These are phyloP conservation scores for Lysiphlebus fabarum DNA, from an alignment of 1,140 invertebrate species.

Conservation along the genomic window DNA sequence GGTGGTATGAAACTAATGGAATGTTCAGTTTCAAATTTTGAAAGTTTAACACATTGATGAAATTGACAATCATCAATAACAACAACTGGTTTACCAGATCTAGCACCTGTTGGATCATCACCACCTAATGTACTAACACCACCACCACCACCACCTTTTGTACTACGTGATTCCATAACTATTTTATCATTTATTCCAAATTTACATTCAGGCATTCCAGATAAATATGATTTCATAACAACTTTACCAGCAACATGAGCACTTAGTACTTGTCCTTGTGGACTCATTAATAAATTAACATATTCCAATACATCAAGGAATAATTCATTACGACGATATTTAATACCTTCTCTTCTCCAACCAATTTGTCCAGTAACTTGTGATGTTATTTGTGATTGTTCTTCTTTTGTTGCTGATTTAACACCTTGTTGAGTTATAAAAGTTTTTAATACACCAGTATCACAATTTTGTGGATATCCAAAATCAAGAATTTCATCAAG, in stretches of 20 bases:
- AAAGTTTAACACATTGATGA: conserved; percentile 99
- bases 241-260: conserved; percentile 98
- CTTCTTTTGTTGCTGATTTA: conserved; percentile 98
- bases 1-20: conserved; percentile 99
- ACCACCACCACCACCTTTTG: conserved; percentile 59
- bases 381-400: conserved; percentile 99
- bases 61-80: conserved; percentile 99
- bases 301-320: conserved; percentile 99
- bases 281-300: conserved; percentile 98
- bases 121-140: conserved; percentile 61
- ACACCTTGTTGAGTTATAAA: conserved; percentile 99
- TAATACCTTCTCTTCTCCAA: conserved; percentile 99
- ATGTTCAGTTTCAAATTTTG: conserved; percentile 99
- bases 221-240: conserved; percentile 99
- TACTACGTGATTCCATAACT: conserved; percentile 96
- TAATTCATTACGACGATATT: conserved; percentile 97
- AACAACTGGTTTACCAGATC: conserved; percentile 91
- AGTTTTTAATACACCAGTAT: conserved; percentile 97
- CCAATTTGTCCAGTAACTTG: conserved; percentile 99
- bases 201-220: conserved; percentile 99
- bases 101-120: conserved; percentile 79
- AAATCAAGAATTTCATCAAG: conserved; percentile 99
- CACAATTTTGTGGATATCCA: conserved; percentile 99
- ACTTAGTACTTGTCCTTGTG: conserved; percentile 98
- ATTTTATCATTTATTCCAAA: conserved; percentile 99